Evolutionary conservation across 2,113 vertebrate genomes (phyloP).

Genomic region (Oreochromis spilurus): DNA sequence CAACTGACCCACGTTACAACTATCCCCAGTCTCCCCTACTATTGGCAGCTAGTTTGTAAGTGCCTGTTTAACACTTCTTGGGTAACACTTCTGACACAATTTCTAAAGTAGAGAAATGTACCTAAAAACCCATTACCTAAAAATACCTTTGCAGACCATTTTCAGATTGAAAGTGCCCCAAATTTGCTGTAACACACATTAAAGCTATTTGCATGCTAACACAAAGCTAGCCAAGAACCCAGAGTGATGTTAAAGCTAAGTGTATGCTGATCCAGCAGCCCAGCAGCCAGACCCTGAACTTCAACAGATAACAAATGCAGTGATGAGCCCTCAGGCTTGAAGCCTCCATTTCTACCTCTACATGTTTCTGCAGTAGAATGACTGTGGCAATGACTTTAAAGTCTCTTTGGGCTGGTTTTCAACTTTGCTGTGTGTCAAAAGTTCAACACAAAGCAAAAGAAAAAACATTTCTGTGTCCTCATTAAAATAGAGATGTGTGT

Average conservation of each 20-base stretch:
- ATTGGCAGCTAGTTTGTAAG: not conserved
- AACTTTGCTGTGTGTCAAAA: not conserved
- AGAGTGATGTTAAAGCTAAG: not conserved
- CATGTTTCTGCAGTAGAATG: not conserved
- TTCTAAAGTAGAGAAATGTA: not conserved
- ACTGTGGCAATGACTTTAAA: not conserved
- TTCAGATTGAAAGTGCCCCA: not conserved
- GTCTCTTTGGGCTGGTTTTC: not conserved
- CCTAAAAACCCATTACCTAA: not conserved
- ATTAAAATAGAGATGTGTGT: not conserved
- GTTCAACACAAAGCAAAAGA: not conserved
- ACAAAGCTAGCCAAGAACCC: not conserved
- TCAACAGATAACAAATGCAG: not conserved
- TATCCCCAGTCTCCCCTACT: no score
- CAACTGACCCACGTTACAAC: no score
- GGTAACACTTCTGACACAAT: not conserved
- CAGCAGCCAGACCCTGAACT: not conserved
- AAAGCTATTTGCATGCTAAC: not conserved
- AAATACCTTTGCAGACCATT: not conserved
- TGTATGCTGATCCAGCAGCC: not conserved
- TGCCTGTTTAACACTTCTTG: not conserved
- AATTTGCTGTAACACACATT: not conserved
- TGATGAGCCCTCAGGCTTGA: not conserved
- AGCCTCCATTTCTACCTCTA: not conserved
- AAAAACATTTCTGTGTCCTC: not conserved